Evolutionary conservation across 2,888 invertebrate species (phyloP).

Genomic region (Platycheirus rosarum): DNA sequence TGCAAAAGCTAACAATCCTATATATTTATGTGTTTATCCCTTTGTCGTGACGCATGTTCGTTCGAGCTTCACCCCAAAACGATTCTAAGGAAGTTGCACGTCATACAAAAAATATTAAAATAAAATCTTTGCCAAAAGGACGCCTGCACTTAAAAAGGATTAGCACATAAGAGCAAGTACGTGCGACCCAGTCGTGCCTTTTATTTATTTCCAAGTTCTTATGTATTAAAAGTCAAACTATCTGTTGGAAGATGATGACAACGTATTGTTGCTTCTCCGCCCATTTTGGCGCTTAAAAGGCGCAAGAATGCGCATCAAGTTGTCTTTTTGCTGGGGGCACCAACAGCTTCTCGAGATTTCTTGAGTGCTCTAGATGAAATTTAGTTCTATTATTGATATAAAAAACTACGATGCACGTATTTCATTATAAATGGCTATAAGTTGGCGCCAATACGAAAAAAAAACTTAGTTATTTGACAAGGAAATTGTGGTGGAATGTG

Average conservation of each 20-base stretch:
- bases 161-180: too few relatives aligned
- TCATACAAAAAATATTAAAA: too few relatives aligned
- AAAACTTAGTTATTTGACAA: not conserved
- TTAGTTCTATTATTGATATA: constrained; percentile 28
- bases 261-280: constrained; percentile 1
- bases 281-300: not conserved
- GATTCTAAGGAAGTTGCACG: too few relatives aligned
- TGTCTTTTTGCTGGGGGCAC: not conserved
- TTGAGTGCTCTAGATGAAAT: constrained; percentile 6
- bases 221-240: constrained; percentile 9
- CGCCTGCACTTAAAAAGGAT: too few relatives aligned
- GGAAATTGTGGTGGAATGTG: too few relatives aligned
- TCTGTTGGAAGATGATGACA: constrained; percentile 7
- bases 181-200: too few relatives aligned
- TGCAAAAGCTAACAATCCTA: too few relatives aligned
- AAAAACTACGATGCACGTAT: constrained; percentile 33
- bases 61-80: too few relatives aligned
- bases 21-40: too few relatives aligned
- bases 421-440: constrained; percentile 18
- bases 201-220: constrained; percentile 2
- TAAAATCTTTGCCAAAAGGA: too few relatives aligned
- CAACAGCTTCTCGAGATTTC: not conserved
- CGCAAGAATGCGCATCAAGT: constrained; percentile 24
- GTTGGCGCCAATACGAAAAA: constrained; percentile 11
- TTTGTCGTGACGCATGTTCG: too few relatives aligned